phyloP scores from a whole-genome alignment of 2,113 vertebrate species.

The Sinocyclocheilus rhinocerous region DNA sequence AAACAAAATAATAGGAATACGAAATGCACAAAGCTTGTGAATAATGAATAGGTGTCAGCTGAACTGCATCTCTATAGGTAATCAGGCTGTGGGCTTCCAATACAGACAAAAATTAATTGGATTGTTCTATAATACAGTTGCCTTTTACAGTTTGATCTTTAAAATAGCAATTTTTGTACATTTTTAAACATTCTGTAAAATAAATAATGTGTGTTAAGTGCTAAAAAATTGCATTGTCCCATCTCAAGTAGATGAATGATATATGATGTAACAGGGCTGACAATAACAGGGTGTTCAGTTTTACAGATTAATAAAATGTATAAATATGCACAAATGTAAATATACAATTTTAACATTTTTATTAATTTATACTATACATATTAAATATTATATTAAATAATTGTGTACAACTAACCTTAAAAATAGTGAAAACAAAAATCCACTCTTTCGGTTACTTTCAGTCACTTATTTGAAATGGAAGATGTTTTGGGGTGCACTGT shows the following conservation, averaged over 20 bases:
- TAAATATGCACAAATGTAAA: neutral
- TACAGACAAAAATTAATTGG: neutral
- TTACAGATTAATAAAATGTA: neutral
- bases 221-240: too few species aligned
- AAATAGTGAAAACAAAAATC: neutral
- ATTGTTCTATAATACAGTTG: neutral
- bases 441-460: neutral
- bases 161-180: neutral
- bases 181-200: neutral
- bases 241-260: too few species aligned
- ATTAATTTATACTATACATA: too few species aligned
- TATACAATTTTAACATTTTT: neutral
- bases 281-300: too few species aligned
- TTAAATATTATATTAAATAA: neutral
- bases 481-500: neutral
- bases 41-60: neutral
- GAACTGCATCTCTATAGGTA: slow-evolving; percentile 13
- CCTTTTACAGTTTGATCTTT: neutral
- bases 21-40: slow-evolving; percentile 39
- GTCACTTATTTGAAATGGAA: neutral
- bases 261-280: neutral
- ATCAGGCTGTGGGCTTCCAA: slow-evolving; percentile 14
- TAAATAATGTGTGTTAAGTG: neutral
- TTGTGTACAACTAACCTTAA: neutral
- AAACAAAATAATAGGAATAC: slow-evolving; percentile 24